phyloP scores from a whole-genome alignment of 2,888 invertebrate species.

The Meteorus colon region DNA sequence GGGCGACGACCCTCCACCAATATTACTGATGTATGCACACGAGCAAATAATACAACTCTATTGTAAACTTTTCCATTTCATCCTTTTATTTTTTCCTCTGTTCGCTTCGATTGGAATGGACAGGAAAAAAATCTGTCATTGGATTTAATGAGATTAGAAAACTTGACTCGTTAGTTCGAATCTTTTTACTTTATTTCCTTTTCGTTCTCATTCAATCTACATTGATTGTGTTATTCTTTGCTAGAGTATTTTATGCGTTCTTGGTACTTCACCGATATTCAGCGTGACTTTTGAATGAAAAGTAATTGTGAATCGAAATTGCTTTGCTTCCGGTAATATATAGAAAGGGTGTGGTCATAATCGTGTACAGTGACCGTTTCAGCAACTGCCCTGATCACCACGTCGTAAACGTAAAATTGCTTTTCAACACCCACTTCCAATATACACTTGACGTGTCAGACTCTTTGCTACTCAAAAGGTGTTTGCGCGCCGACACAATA shows the following conservation, averaged over 20 bases:
- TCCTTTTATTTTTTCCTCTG: not conserved
- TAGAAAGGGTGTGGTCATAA: constrained; percentile 41
- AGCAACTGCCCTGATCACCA: constrained; percentile 45
- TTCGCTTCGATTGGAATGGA: not conserved
- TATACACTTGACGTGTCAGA: constrained; percentile 34
- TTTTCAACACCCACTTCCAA: constrained; percentile 50
- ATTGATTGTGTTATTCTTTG: constrained; percentile 8
- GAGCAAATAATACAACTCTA: not conserved
- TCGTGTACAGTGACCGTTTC: constrained; percentile 44
- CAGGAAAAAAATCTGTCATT: constrained; percentile 12
- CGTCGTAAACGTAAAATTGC: constrained; percentile 53
- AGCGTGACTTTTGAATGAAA: constrained; percentile 50
- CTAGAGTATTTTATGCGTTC: constrained; percentile 35
- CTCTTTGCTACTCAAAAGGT: constrained; percentile 2
- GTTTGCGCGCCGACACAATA: not conserved
- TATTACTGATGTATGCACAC: not conserved
- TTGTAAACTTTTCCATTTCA: constrained; percentile 20
- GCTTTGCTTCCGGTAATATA: constrained; percentile 48
- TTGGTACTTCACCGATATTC: constrained; percentile 47
- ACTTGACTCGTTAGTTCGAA: not conserved
- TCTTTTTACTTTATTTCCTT: not conserved
- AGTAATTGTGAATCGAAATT: constrained; percentile 60
- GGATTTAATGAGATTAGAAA: not conserved
- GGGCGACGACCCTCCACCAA: constrained; percentile 37
- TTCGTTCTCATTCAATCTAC: not conserved